A percentile compares a stretch with the other conserved stretches of the same genome.
Evolutionary conservation across 2,888 invertebrate genomes (phyloP).

Genomic region (Tiliacea citrago): DNA sequence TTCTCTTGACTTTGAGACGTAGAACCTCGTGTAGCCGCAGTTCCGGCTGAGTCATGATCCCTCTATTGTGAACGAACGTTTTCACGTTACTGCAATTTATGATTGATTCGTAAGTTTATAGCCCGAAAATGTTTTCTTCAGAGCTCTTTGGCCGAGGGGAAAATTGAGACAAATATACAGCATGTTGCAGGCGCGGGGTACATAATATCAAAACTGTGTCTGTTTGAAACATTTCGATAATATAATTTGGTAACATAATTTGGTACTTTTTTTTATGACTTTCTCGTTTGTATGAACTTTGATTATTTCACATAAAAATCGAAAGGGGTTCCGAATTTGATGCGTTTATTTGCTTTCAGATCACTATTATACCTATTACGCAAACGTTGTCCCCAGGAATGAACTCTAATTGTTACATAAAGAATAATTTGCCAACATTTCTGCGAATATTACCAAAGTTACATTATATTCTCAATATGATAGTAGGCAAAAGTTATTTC

Average conservation of each 20-base stretch:
- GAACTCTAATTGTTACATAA: neutral
- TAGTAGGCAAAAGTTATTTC: slow-evolving; percentile 5
- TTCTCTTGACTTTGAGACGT: slow-evolving; percentile 45
- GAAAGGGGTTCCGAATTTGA: neutral
- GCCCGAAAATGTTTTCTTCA: slow-evolving; percentile 21
- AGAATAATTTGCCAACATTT: neutral
- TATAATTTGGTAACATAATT: neutral
- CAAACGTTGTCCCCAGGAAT: neutral
- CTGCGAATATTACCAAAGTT: neutral
- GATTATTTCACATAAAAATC: neutral
- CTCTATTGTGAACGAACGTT: slow-evolving; percentile 44
- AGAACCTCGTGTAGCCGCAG: slow-evolving; percentile 10
- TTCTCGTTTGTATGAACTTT: too few species aligned
- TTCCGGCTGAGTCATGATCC: slow-evolving; percentile 42
- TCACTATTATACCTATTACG: neutral
- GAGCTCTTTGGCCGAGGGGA: slow-evolving; percentile 1
- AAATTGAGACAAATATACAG: slow-evolving; percentile 33
- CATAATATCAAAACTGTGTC: slow-evolving; percentile 2
- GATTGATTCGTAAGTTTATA: slow-evolving; percentile 46
- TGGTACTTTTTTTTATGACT: neutral
- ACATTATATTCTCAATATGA: neutral
- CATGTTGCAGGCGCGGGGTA: neutral
- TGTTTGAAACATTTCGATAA: neutral
- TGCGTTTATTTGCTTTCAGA: neutral
- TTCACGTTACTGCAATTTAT: slow-evolving; percentile 43